phyloP scores from a whole-genome alignment of 2,797 vertebrate genomes.

The Falco columbarius region DNA sequence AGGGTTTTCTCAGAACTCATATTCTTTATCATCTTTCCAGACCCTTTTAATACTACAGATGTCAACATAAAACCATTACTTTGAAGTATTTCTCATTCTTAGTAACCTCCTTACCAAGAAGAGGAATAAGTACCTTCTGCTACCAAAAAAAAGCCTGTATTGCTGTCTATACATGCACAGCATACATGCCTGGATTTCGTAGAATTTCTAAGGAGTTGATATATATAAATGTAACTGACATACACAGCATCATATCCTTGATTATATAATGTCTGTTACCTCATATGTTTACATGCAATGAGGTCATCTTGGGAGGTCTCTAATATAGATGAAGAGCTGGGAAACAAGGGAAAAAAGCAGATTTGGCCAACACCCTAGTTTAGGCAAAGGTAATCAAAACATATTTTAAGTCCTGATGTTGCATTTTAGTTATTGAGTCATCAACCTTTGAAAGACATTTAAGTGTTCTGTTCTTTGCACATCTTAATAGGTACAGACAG shows the following conservation, averaged over 20 bases:
- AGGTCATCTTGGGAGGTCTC: not conserved
- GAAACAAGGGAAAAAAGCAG: not conserved
- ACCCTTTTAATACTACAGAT: not conserved
- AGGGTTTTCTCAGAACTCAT: not conserved
- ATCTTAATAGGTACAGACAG: not conserved
- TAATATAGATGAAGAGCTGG: not conserved
- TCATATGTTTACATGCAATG: not conserved
- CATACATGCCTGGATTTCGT: not conserved
- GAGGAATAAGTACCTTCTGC: not conserved
- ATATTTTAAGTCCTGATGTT: rapidly evolving
- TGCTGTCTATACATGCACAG: not conserved
- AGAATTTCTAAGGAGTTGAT: not conserved
- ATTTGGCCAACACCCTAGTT: not conserved
- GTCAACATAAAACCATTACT: not conserved
- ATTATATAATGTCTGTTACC: not conserved
- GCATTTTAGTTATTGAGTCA: not conserved
- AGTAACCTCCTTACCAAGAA: not conserved
- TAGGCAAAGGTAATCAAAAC: not conserved
- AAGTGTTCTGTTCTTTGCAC: not conserved
- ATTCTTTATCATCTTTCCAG: not conserved
- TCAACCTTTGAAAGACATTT: not conserved
- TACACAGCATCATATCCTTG: not conserved
- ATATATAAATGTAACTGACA: not conserved
- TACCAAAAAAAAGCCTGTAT: not conserved
- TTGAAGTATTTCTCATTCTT: not conserved